Evolutionary conservation across 2,888 invertebrate genomes (phyloP).

Genomic region (Caradrina kadenii): DNA sequence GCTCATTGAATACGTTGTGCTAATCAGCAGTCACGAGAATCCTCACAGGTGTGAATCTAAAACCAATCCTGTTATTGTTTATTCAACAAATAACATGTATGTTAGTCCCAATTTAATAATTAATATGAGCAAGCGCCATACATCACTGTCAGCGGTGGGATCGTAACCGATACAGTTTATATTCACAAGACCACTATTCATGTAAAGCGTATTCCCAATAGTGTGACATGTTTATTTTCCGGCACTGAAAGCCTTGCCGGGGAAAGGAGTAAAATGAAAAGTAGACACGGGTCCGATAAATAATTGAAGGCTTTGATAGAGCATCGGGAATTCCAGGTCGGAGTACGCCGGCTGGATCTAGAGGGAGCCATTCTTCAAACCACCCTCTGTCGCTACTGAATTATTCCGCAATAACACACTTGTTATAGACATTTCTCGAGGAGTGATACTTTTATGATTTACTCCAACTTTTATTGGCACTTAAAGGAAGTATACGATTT

Average conservation of each 20-base stretch:
- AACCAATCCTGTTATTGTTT: conserved; percentile 48
- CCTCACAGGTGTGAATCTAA: conserved; percentile 40
- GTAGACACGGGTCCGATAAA: conserved; percentile 90
- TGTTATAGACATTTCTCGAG: conserved; percentile 89
- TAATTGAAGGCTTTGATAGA: conserved; percentile 90
- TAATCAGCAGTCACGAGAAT: conserved; percentile 16
- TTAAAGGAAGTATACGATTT: conserved; percentile 90
- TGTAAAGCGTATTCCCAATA: conserved; percentile 83
- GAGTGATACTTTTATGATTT: conserved; percentile 91
- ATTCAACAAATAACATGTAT: conserved; percentile 49
- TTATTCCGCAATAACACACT: conserved; percentile 90
- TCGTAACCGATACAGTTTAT: conserved; percentile 77
- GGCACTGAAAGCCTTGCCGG: conserved; percentile 81
- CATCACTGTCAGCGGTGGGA: conserved; percentile 75
- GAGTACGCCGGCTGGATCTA: conserved; percentile 79
- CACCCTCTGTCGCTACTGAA: conserved; percentile 88
- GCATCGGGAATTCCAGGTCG: conserved; percentile 87
- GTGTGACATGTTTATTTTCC: conserved; percentile 85
- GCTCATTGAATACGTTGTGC: conserved; percentile 15
- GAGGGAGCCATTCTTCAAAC: conserved; percentile 88
- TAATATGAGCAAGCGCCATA: conserved; percentile 73
- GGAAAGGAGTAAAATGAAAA: conserved; percentile 90
- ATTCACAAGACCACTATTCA: conserved; percentile 77
- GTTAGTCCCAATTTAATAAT: conserved; percentile 67
- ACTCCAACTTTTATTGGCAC: conserved; percentile 91